Evolutionary conservation across 2,113 vertebrate genomes (phyloP).

Genomic region (Semnornis frantzii): DNA sequence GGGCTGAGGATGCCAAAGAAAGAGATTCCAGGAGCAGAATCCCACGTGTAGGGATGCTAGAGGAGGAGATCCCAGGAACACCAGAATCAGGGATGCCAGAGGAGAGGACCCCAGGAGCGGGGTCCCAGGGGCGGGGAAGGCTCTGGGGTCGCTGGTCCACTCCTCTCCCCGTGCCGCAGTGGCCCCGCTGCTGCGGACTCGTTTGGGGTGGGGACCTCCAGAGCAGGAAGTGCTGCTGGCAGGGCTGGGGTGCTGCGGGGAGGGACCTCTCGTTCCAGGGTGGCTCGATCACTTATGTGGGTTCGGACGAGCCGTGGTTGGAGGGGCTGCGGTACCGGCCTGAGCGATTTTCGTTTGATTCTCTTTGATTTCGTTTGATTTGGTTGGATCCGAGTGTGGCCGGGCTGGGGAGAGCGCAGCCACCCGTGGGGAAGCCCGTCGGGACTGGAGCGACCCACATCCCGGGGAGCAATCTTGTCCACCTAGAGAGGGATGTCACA

Average conservation of each 20-base stretch:
- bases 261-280: accelerated
- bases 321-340: accelerated
- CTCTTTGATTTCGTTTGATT: background rate
- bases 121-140: background rate
- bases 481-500: background rate
- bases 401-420: background rate
- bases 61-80: background rate
- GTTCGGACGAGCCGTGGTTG: accelerated
- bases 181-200: accelerated
- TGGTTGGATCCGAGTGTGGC: background rate
- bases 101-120: background rate
- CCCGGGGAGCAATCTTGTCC: no score
- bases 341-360: background rate
- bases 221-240: accelerated
- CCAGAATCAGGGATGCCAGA: background rate
- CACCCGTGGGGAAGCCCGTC: background rate
- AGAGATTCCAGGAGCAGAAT: background rate
- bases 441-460: background rate
- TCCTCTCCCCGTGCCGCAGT: accelerated
- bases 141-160: accelerated
- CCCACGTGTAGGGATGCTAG: background rate
- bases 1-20: background rate
- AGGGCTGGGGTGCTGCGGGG: background rate
- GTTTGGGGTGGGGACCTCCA: background rate
- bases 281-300: background rate